These are phyloP conservation scores for Heterotis niloticus DNA, from an alignment of 2,113 vertebrate genomes.

Conservation along the genomic window DNA sequence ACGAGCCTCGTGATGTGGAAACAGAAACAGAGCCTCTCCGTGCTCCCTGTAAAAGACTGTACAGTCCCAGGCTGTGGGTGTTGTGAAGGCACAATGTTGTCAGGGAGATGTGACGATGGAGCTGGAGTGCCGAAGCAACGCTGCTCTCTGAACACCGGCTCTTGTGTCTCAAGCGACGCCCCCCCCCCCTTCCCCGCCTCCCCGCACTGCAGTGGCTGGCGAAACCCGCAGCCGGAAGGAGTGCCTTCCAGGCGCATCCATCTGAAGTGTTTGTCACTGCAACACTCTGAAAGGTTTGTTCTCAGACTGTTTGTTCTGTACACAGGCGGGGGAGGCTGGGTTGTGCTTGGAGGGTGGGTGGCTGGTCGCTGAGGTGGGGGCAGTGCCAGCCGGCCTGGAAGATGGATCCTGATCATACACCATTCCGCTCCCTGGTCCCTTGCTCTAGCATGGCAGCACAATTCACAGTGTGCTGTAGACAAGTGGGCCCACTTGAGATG, in stretches of 20 bases:
- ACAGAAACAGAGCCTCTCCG: neutral
- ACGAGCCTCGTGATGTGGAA: neutral
- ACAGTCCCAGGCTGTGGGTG: neutral
- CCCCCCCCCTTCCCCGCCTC: neutral
- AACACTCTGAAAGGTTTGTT: constrained; percentile 4
- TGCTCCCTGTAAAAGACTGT: neutral
- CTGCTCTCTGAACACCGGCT: neutral
- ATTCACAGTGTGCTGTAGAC: too few relatives aligned
- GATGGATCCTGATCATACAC: too few relatives aligned
- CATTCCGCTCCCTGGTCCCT: too few relatives aligned
- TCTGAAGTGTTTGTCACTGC: neutral
- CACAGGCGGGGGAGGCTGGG: too few relatives aligned
- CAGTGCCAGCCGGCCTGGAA: too few relatives aligned
- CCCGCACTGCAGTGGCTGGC: neutral
- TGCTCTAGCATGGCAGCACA: too few relatives aligned
- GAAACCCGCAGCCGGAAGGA: neutral
- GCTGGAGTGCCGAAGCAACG: neutral
- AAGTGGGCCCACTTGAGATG: too few relatives aligned
- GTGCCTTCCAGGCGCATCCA: neutral
- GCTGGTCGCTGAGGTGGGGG: too few relatives aligned
- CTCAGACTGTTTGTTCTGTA: neutral
- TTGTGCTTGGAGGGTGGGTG: too few relatives aligned
- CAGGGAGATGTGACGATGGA: neutral
- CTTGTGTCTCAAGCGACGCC: neutral
- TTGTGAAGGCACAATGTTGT: constrained; percentile 3